Percentiles rank a stretch among this genome's conserved stretches.
phyloP scores from a whole-genome alignment of 2,113 vertebrate genomes.

The Brachyhypopomus gauderio region DNA sequence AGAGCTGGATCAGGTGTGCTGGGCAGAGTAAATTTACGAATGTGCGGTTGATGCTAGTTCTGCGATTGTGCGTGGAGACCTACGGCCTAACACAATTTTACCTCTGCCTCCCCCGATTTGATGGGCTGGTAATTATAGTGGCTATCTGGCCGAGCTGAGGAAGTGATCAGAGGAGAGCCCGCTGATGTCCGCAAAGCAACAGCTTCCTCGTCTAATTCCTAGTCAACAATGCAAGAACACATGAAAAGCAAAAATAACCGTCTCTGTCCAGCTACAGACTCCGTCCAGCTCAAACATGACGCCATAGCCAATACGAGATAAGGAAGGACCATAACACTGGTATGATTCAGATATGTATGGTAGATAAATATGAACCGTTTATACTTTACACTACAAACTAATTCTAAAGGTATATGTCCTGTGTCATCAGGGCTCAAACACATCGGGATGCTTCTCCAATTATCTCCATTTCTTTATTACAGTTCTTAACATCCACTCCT shows the following conservation, averaged over 20 bases:
- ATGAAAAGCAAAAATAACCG: not conserved
- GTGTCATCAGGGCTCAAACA: too few relatives aligned
- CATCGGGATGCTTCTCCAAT: not conserved
- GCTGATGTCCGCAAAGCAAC: not conserved
- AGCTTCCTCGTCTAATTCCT: not conserved
- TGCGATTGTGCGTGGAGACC: not conserved
- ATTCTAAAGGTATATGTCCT: too few relatives aligned
- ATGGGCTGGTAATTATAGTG: not conserved
- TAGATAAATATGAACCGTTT: not conserved
- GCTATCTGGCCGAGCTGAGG: not conserved
- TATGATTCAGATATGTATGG: not conserved
- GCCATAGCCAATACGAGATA: not conserved
- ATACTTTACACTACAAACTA: too few relatives aligned
- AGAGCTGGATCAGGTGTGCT: too few relatives aligned
- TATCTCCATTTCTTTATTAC: not conserved
- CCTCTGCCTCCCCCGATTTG: not conserved
- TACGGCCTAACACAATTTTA: not conserved
- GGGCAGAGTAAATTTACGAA: constrained; percentile 2
- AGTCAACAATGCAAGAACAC: not conserved
- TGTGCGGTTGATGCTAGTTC: not conserved
- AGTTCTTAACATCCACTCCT: too few relatives aligned
- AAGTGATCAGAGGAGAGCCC: not conserved
- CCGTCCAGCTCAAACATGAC: not conserved
- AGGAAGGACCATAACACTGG: not conserved
- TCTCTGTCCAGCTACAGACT: not conserved